Evolutionary conservation across 2,113 vertebrate genomes (phyloP), one percentile per base, ranked within the genome.

Genomic region (Rostratula benghalensis): DNA sequence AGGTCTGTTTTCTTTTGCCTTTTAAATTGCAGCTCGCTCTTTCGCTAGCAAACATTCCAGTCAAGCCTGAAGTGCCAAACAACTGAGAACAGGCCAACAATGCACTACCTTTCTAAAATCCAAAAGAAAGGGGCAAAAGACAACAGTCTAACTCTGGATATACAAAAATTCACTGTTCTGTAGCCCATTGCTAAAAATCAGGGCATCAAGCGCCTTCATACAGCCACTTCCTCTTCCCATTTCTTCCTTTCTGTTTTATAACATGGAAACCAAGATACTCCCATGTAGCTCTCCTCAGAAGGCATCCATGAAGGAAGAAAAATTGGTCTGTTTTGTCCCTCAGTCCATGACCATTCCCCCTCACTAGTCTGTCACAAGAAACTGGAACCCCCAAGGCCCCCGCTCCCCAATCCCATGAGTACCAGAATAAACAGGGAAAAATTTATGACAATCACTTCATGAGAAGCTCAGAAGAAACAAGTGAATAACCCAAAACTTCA

Each of bases 1-100:
- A 24, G 19, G 31, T 23, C n/a, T 64, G 22, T 45, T 89, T 89
- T 81, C 23, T 73, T 89, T 82, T 50, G 14, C 31, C 61, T 83
- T 84, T 90, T 68, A 61, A 92, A 89, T 63, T 81, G 35, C 31
- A 88, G 74, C 31, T 80, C 31, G 65, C 77, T 51, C 17, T 85
- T 81, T 81, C 91, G 25, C 53, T 59, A 60, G 13, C 33, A 27
- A 87, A 63, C 56, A 64, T 78, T 87, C 56, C 69, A 84, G 37
- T 59, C 37, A 78, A 63, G 65, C 46, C n/a, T 87, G 56, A 92
- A 91, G 25, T 35, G 18, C 33, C 60, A 75, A 93, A 67, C 13
- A 81, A 67, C 33, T 81, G 67, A 63, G 21, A 77, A 46, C 22
- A 84, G n/a, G 19, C 41, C 8, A 3, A 63, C 30, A 81, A 31